Evolutionary conservation across 2,888 invertebrate genomes (phyloP), one percentile per base, ranked within the genome.

Genomic region (Plagiodera versicolora): DNA sequence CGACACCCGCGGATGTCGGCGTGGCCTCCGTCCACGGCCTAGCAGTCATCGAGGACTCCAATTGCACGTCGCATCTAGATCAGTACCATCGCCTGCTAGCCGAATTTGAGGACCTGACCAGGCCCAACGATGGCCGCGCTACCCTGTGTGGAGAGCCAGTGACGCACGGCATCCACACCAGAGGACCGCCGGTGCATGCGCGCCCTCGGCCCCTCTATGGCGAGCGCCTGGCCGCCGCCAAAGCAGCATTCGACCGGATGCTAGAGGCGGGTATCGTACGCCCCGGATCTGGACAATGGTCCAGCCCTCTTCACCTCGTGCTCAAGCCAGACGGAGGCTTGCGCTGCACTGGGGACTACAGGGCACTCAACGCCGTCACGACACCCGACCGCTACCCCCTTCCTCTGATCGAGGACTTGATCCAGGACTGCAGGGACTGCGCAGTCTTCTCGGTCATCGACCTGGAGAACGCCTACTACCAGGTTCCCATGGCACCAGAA

Each of bases 321-420:
- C 68, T 64, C 11, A 75, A 77, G 49, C 59, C 66, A 47, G 39
- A 61, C n/a, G 69, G 67, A 11, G 53, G 50, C 14, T 75, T 74
- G 74, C 50, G 76, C 63, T 74, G 69, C 68, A 79, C 79, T 56
- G 80, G 79, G 4, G 78, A 71, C 66, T 81, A 79, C 58, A 60
- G 80, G 0, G 16, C 20, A 0, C 64, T 79, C 0, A 81, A 79
- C 59, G 60, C 71, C 5, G 14, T 10, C 5, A 60, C 60, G 16
- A 19, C 52, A 9, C 62, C 59, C 10, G 59, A 64, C 30, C 1
- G 60, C 66, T n/a, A 77, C 58, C 76, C 77, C 0, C 59, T 76
- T 8, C 70, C 74, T 1, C 67, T 74, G 16, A 56, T 79, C 6
- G 63, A 69, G 16, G 75, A 77, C 62, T 72, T 76, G 45, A 46